Conservation (phyloP, 2,113 vertebrate species). For the Ammodytes dubius region DNA sequence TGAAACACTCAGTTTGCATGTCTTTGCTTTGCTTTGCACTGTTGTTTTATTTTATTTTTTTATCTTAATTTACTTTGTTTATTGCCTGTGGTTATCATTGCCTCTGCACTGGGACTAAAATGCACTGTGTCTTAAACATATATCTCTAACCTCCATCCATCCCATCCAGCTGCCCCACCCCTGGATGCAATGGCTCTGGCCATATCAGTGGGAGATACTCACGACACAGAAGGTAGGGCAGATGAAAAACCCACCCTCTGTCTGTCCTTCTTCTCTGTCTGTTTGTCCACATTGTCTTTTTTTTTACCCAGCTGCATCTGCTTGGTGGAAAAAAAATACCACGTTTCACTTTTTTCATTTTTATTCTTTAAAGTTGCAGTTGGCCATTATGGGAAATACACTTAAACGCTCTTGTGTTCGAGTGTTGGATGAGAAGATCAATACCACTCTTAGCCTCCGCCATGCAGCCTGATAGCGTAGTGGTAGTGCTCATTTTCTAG, state of each 20-base stretch:
- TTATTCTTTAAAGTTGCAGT: neutral
- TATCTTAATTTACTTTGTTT: conserved; percentile 51
- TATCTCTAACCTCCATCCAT: conserved; percentile 82
- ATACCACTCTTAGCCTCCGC: neutral
- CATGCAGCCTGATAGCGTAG: neutral
- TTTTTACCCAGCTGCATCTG: conserved; percentile 16
- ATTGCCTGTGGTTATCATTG: conserved; percentile 50
- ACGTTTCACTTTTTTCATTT: neutral
- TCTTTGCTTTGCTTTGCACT: conserved; percentile 37
- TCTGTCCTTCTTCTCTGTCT: conserved; percentile 63
- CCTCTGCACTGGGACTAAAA: conserved; percentile 67
- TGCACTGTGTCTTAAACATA: conserved; percentile 68
- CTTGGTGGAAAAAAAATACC: conserved; percentile 13
- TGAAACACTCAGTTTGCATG: conserved; percentile 56
- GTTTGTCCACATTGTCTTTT: conserved; percentile 27
- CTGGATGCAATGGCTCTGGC: conserved; percentile 96
- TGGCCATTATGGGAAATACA: neutral
- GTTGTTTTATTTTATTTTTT: conserved; percentile 18
- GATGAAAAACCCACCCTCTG: conserved; percentile 66
- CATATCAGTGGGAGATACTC: conserved; percentile 97
- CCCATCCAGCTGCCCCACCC: conserved; percentile 94
- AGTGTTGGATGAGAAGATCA: neutral
- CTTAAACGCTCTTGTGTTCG: neutral
- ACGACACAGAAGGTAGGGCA: conserved; percentile 95
- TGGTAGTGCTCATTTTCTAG: neutral